Conservation (phyloP, 2,113 vertebrate species). For the Muscicapa adusta region DNA sequence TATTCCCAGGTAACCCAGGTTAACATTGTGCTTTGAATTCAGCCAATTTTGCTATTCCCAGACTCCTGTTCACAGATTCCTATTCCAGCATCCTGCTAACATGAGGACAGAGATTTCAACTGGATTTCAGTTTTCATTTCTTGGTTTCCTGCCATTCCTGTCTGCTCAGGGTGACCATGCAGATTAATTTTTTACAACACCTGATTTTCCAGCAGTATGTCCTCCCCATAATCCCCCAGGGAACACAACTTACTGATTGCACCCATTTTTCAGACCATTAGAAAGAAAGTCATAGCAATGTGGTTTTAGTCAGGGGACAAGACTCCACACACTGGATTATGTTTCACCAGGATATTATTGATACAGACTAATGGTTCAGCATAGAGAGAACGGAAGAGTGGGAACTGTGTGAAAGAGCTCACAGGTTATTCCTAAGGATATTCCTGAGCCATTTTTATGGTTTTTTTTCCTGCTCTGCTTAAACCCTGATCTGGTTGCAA, state of each 20-base stretch:
- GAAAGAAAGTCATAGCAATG: not conserved
- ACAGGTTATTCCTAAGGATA: not conserved
- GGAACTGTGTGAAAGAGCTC: not conserved
- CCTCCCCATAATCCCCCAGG: not conserved
- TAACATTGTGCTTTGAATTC: not conserved
- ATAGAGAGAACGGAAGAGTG: not conserved
- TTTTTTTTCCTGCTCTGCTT: not conserved
- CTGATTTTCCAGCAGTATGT: not conserved
- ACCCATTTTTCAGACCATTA: not conserved
- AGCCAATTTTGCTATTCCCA: not conserved
- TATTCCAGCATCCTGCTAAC: not conserved
- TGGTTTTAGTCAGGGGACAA: not conserved
- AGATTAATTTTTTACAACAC: not conserved
- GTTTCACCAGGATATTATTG: not conserved
- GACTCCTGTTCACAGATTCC: not conserved
- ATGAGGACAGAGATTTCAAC: not conserved
- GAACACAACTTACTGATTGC: not conserved
- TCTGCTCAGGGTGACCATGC: not conserved
- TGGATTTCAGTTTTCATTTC: not conserved
- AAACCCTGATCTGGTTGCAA: not conserved
- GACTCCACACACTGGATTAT: not conserved
- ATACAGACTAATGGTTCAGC: not conserved
- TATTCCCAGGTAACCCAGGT: not conserved
- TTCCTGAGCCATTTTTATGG: not conserved
- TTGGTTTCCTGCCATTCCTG: not conserved